Evolutionary conservation across 2,888 invertebrate species (phyloP), one percentile per base, ranked within the genome.

Genomic region (Neelides folsomi): DNA sequence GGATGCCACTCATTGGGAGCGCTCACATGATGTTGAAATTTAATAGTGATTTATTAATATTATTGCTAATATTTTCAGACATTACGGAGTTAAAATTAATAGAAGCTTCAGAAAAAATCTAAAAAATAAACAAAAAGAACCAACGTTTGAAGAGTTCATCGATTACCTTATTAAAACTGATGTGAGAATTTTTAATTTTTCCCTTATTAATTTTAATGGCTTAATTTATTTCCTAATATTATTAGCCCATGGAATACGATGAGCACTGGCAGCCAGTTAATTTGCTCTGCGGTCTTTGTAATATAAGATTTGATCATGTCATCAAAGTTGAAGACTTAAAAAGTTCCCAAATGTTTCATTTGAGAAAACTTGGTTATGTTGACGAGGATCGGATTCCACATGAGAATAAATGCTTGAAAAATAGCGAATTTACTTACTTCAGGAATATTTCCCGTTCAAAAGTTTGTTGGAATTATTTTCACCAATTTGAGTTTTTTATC

Each of bases 221-320:
- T 27, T 7, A 27, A 27, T 27, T 27, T 27, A 27, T 5, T 5
- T 5, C 27, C 7, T 27, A 7, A 27, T 5, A 27, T 27, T 3
- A 7, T 27, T 27, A 63, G 63, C 56, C 60, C 4, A 34, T 54
- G 10, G 46, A 55, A 7, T 61, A 60, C 35, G 61, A 63, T 39
- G 62, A 64, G 27, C 60, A 64, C 39, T 62, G 62, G 62, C 55
- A 53, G 36, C 60, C 64, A 1, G 59, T 64, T 27, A 58, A 57
- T 1, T 45, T 55, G 9, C 43, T 64, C 4, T 64, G 64, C 53
- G 60, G 60, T 3, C 13, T 58, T 6, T 64, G 62, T 36, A 52
- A 53, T 38, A 46, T 61, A 1, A 49, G 55, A 8, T 63, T 58
- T 44, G 54, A 61, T 36, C 46, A 55, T 2, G 50, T 61, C 2